Evolutionary conservation across 2,888 invertebrate species (phyloP).

Genomic region (Argyra leucocephala): DNA sequence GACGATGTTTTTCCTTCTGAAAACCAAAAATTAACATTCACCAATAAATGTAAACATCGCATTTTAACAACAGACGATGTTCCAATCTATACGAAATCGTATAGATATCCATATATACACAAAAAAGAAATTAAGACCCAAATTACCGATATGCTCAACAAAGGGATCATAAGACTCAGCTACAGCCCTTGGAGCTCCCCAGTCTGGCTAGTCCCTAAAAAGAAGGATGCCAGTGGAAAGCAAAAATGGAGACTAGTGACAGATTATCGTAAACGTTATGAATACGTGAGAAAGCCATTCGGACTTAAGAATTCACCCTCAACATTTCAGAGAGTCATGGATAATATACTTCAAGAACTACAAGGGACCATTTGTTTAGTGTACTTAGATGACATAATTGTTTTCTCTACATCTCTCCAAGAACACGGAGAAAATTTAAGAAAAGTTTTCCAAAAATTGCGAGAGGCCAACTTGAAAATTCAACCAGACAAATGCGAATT

Average conservation of each 20-base stretch:
- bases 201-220: constrained; percentile 15
- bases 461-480: too few relatives aligned
- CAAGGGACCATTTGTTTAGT: too few relatives aligned
- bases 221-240: background rate
- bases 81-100: constrained; percentile 11
- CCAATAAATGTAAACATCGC: constrained; percentile 9
- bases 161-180: constrained; percentile 13
- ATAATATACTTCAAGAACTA: too few relatives aligned
- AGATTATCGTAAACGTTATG: background rate
- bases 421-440: too few relatives aligned
- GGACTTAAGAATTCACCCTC: background rate
- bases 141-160: constrained; percentile 11
- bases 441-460: too few relatives aligned
- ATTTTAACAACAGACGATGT: constrained; percentile 4
- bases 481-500: too few relatives aligned
- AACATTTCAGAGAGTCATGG: too few relatives aligned
- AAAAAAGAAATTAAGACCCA: constrained; percentile 5
- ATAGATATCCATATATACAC: constrained; percentile 12
- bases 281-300: background rate
- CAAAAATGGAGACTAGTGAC: background rate
- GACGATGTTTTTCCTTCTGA: too few relatives aligned
- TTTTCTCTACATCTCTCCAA: too few relatives aligned
- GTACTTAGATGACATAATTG: too few relatives aligned
- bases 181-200: constrained; percentile 11
- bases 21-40: constrained; percentile 4